Base-by-base conservation (phyloP, 2,113 vertebrate species). In the Merops nubicus region DNA sequence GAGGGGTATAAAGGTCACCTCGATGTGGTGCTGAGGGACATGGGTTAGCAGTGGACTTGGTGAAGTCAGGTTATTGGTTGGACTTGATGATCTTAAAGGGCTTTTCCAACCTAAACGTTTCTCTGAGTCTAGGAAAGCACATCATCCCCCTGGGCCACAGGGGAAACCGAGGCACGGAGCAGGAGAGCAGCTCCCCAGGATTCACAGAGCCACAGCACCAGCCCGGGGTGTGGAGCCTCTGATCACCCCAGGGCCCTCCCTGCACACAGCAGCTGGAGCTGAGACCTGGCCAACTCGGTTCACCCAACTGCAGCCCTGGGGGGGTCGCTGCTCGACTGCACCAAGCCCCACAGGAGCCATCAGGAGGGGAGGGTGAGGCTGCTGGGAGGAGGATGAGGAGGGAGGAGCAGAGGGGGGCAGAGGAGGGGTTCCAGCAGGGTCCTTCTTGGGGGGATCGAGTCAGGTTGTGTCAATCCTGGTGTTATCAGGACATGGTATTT, bases 231-330 rank as follows among this genome's bases (percentile, higher is more conserved):
- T 54, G 57, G n/a, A 65, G 12, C 22, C 36, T 5, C 9, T 13
- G 50, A 50, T 42, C 12, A 2, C 10, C 31, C n/a, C 19, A 1
- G 0, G 0, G 10, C 7, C 31, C 19, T 15, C 31, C 16, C 36
- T 13, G 25, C 42, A 9, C 36, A 26, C 23, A 13, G 56, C 38
- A 34, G 54, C 43, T 38, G 64, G 38, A 73, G 67, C 67, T 64
- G 53, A 68, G 47, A 12, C n/a, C 69, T 3, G 3, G 15, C 48
- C 73, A 33, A 28, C 5, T 76, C 5, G 0, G 17, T 11, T 54
- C 47, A 6, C n/a, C 57, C 4, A 12, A 16, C 43, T 38, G 36
- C 79, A 77, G 33, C 70, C 15, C 48, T n/a, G n/a, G 8, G 9
- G 51, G 12, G 72, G 57, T 33, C 54, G 5, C 33, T 11, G 45